These are phyloP conservation scores for Drosophila flavopinicola DNA, from an alignment of 2,888 invertebrate species.

Conservation along the genomic window DNA sequence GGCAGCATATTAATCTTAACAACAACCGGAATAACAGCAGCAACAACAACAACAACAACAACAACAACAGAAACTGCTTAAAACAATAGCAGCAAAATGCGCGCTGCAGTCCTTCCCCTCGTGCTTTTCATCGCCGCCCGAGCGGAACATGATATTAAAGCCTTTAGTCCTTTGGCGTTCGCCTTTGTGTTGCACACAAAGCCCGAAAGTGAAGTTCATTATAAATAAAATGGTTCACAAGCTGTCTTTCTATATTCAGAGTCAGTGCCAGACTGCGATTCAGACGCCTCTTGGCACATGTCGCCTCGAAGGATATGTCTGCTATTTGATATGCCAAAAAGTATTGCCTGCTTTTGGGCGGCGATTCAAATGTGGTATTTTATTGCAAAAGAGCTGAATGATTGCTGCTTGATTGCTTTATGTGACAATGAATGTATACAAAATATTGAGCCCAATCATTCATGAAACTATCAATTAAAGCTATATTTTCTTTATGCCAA, in stretches of 20 bases:
- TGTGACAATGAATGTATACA: too few relatives aligned
- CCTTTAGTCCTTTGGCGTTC: slow-evolving; percentile 32
- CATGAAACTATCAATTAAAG: too few relatives aligned
- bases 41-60: slow-evolving; percentile 44
- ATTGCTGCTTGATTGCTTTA: too few relatives aligned
- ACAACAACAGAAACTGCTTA: slow-evolving; percentile 22
- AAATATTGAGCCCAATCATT: too few relatives aligned
- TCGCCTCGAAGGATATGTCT: not conserved
- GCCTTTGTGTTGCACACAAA: slow-evolving; percentile 46
- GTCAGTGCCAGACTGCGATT: not conserved
- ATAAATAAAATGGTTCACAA: slow-evolving; percentile 27
- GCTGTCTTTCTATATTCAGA: slow-evolving; percentile 10
- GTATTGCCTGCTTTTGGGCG: slow-evolving; percentile 9
- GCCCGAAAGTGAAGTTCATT: slow-evolving; percentile 66
- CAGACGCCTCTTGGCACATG: not conserved
- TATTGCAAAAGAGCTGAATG: too few relatives aligned
- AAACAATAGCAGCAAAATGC: slow-evolving; percentile 36
- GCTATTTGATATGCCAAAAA: not conserved
- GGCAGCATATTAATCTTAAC: slow-evolving; percentile 76
- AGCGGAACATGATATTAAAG: slow-evolving; percentile 60
- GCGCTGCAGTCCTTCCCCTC: slow-evolving; percentile 37
- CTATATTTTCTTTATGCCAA: too few relatives aligned
- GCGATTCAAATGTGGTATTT: not conserved
- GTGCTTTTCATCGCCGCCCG: slow-evolving; percentile 9
- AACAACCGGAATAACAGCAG: slow-evolving; percentile 48